A percentile compares a stretch with the other conserved stretches of the same genome.
Conservation (phyloP, 2,113 vertebrate species). For the Rafetus swinhoei region DNA sequence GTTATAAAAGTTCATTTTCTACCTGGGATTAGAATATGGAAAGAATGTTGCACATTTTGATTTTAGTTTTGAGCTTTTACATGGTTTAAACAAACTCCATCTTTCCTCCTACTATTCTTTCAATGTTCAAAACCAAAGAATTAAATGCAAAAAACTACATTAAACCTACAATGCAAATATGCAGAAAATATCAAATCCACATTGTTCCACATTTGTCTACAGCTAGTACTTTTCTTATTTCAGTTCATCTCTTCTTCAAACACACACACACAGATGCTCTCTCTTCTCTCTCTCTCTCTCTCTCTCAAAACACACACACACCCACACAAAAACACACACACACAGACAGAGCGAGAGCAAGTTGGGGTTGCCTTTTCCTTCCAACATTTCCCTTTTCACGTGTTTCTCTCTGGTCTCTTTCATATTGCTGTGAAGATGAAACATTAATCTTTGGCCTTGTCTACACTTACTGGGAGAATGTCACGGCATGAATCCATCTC, state of each 20-base stretch:
- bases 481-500: too few species aligned
- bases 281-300: not conserved
- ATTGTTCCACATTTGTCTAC: too few species aligned
- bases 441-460: not conserved
- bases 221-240: constrained; percentile 10
- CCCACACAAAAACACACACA: not conserved
- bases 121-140: constrained; percentile 15
- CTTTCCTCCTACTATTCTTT: constrained; percentile 4
- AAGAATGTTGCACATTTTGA: not conserved
- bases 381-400: not conserved
- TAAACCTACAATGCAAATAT: constrained; percentile 7
- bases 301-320: not conserved
- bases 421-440: not conserved
- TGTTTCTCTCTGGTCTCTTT: not conserved
- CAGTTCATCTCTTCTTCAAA: not conserved
- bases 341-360: not conserved
- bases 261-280: not conserved
- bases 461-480: too few species aligned
- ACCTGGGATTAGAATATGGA: not conserved
- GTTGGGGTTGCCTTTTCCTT: not conserved
- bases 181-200: too few species aligned
- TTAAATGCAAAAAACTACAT: constrained; percentile 7
- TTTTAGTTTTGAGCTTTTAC: constrained; percentile 11
- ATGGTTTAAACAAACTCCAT: not conserved
- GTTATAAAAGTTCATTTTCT: constrained; percentile 3